Base-by-base conservation (phyloP, 2,888 invertebrate genomes). In the Thymelicus acteon region DNA sequence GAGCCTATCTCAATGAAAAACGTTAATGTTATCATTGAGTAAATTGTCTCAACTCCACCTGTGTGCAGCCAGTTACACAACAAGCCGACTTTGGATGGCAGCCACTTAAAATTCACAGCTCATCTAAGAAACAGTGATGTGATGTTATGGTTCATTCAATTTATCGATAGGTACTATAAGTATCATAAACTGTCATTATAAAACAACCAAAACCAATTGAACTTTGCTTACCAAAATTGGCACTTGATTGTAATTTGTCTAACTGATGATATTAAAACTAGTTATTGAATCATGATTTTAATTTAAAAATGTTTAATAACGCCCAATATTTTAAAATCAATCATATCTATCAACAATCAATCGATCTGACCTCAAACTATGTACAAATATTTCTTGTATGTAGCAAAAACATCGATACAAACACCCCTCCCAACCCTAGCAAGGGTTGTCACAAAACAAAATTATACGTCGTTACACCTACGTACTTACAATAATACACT, bases 391-490 rank as follows among this genome's bases (percentile, higher is more conserved):
- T 12, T 54, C 5, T 54, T 57, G 3, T 19, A 7, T 8, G 6
- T 57, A 13, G 8, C 54, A 12, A 12, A 24, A 54, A 54, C 31
- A 47, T 66, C 64, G 64, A 52, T 40, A 64, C 19, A 6, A 19
- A 52, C 74, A 78, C 5, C 24, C 10, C 57, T 6, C 72, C 75
- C 89, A 82, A 74, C 88, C 77, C 89, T 88, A 84, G 74, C 80
- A 85, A 89, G 85, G 85, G 86, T 82, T 90, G 90, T 88, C 87
- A 83, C 87, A 82, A 90, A 91, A 89, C 87, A 86, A 91, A 89
- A 90, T 91, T 91, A 91, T 89, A 89, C 87, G 86, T 88, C 88
- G 85, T 88, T 86, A 86, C 86, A 84, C 89, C 87, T 88, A 85
- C 89, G 83, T 85, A 88, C 86, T 89, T 87, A 89, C 85, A 86